Evolutionary conservation across 2,888 invertebrate species (phyloP), one percentile per base, ranked within the genome.

Genomic region (Sinodicranocentrus sp.): DNA sequence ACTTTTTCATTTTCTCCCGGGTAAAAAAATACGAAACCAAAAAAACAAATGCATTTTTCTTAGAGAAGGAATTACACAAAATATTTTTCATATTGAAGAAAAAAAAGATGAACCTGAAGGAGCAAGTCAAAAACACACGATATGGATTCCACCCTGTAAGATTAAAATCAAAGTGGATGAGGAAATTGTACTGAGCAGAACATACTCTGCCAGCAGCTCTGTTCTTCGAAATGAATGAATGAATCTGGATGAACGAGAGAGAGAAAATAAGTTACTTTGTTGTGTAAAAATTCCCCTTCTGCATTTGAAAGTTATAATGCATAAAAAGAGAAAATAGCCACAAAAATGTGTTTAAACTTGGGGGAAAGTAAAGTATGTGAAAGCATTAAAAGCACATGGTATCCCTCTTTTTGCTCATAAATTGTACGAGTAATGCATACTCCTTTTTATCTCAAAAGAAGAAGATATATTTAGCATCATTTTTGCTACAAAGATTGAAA

Each of bases 1-100:
- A 78, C 70, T 78, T 78, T 68, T 70, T 78, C 78, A 78, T 78
- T 78, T 70, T 68, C 77, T 57, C 54, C 13, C 33, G 43, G 17
- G 15, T n/a, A 15, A 61, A 25, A 23, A 6, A 44, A 43, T 39
- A 44, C 23, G 43, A 48, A 44, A 73, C 15, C 5, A 57, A 19
- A 63, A 28, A 63, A 33, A 33, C 63, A 52, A 75, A 54, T 8
- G 52, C 52, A 75, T 75, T 65, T 19, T 54, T 75, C 25, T 65
- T 52, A 28, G 54, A 5, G 44, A 75, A 63, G 39, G 65, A 75
- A 54, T 54, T 63, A 73, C 13, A 48, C 21, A 19, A 25, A 19
- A 23, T 78, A 44, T 70, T 70, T 63, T 76, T 68, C 48, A 68
- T n/a, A 61, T 68, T 70, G 70, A 70, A 70, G 70, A 78, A 78